Evolutionary conservation across 1,140 invertebrate species (phyloP).

Genomic region (Magallana gigas): DNA sequence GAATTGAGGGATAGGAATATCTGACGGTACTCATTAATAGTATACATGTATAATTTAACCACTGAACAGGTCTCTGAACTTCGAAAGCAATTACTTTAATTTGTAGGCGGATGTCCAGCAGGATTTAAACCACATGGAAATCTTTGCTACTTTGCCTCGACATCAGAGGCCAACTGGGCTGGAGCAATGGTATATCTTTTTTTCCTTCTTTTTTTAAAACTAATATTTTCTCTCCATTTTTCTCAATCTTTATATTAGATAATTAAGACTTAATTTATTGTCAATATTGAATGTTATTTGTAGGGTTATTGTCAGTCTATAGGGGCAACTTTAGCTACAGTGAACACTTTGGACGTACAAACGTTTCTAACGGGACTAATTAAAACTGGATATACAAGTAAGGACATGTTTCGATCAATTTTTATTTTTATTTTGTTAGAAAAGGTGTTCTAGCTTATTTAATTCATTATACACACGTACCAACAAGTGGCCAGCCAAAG

Average conservation of each 20-base stretch:
- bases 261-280: not conserved
- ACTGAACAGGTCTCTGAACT: too few species aligned
- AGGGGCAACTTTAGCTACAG: not conserved
- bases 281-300: not conserved
- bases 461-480: too few species aligned
- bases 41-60: not conserved
- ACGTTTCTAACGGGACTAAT: slow-evolving; percentile 7
- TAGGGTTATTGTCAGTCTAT: slow-evolving; percentile 14
- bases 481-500: too few species aligned
- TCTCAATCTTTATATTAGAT: too few species aligned
- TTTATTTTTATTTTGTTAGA: too few species aligned
- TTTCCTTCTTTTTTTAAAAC: too few species aligned
- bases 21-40: too few species aligned
- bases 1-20: too few species aligned
- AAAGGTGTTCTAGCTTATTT: too few species aligned
- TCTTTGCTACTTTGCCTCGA: slow-evolving; percentile 13
- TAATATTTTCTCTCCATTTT: too few species aligned
- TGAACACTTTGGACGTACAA: not conserved
- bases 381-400: not conserved
- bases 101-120: not conserved
- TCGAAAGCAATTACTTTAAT: not conserved
- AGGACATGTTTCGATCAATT: too few species aligned
- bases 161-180: slow-evolving; percentile 40
- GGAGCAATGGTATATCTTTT: slow-evolving; percentile 15
- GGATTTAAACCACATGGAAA: not conserved